Conservation (phyloP, 2,888 invertebrate species). For the Tillus elongatus region DNA sequence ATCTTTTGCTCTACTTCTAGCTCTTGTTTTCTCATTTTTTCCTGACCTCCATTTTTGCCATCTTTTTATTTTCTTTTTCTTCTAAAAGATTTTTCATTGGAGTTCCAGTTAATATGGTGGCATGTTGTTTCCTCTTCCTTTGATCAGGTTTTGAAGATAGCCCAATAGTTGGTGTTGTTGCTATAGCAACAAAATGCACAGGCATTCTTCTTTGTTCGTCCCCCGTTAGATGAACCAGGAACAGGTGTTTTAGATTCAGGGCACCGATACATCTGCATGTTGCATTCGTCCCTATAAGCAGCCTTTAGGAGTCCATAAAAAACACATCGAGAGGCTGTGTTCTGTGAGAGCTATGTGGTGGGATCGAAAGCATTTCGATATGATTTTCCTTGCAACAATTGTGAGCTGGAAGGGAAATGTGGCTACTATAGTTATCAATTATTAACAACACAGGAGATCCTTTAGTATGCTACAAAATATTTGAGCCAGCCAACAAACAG, state of each 20-base stretch:
- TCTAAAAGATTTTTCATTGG: slow-evolving; percentile 9
- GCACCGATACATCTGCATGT: slow-evolving; percentile 14
- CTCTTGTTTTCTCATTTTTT: slow-evolving; percentile 1
- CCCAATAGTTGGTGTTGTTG: slow-evolving; percentile 24
- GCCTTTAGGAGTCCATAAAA: slow-evolving; percentile 15
- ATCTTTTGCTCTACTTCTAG: slow-evolving; percentile 1
- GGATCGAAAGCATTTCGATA: slow-evolving; percentile 16
- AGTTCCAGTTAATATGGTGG: slow-evolving; percentile 16
- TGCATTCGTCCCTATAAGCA: slow-evolving; percentile 14
- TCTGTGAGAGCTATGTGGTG: slow-evolving; percentile 22
- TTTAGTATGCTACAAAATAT: slow-evolving; percentile 19
- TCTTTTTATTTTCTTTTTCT: slow-evolving; percentile 5
- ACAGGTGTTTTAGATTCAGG: no score
- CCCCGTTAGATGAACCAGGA: no score
- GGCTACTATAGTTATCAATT: slow-evolving; percentile 26
- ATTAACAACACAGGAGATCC: slow-evolving; percentile 31
- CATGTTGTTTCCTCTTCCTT: no score
- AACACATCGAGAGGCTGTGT: no score
- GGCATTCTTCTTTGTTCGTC: slow-evolving; percentile 20
- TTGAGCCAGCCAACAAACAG: slow-evolving; percentile 16
- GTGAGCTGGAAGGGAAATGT: slow-evolving; percentile 12
- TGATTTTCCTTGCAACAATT: slow-evolving; percentile 13
- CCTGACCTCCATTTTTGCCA: not conserved
- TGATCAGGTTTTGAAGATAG: no score
- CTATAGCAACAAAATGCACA: slow-evolving; percentile 25